Percentiles rank a stretch among this genome's conserved stretches.
Evolutionary conservation across 2,888 invertebrate species (phyloP).

Genomic region (Vannuccia rotundouncinata): DNA sequence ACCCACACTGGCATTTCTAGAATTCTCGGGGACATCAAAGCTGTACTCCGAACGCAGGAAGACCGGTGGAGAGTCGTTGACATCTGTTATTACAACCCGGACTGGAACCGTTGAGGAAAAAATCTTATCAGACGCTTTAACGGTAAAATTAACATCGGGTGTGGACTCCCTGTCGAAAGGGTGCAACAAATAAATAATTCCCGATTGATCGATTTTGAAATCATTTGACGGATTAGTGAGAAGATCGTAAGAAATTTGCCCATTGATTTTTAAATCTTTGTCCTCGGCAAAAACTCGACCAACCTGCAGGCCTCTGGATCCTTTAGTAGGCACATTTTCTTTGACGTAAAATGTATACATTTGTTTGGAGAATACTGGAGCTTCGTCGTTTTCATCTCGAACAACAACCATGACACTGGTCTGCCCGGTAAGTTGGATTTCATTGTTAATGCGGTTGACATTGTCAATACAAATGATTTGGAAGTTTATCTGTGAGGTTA

Average conservation of each 20-base stretch:
- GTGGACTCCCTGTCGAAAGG: slow-evolving; percentile 14
- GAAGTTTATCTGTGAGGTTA: background rate
- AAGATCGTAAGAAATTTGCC: slow-evolving; percentile 8
- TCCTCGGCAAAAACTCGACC: slow-evolving; percentile 25
- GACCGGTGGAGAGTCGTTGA: slow-evolving; percentile 37
- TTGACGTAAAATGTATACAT: slow-evolving; percentile 31
- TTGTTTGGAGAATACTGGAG: slow-evolving; percentile 27
- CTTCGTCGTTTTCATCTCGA: slow-evolving; percentile 34
- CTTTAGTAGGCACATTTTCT: slow-evolving; percentile 32
- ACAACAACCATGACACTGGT: slow-evolving; percentile 10
- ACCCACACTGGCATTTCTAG: slow-evolving; percentile 21
- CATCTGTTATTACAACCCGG: slow-evolving; percentile 11
- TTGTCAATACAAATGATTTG: slow-evolving; percentile 3
- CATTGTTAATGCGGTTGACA: slow-evolving; percentile 11
- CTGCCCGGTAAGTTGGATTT: slow-evolving; percentile 24
- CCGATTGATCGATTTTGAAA: slow-evolving; percentile 33
- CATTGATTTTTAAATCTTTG: slow-evolving; percentile 31
- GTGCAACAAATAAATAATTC: background rate
- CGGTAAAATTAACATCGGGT: slow-evolving; percentile 9
- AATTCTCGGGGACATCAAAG: slow-evolving; percentile 33
- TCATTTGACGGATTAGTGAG: background rate
- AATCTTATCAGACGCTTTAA: slow-evolving; percentile 4
- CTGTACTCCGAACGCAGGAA: slow-evolving; percentile 27
- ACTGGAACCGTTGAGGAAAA: slow-evolving; percentile 16
- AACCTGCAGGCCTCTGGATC: background rate